Percentiles rank a stretch among this genome's conserved stretches.
phyloP scores from a whole-genome alignment of 2,888 invertebrate species.

The Melangyna quadrimaculata region DNA sequence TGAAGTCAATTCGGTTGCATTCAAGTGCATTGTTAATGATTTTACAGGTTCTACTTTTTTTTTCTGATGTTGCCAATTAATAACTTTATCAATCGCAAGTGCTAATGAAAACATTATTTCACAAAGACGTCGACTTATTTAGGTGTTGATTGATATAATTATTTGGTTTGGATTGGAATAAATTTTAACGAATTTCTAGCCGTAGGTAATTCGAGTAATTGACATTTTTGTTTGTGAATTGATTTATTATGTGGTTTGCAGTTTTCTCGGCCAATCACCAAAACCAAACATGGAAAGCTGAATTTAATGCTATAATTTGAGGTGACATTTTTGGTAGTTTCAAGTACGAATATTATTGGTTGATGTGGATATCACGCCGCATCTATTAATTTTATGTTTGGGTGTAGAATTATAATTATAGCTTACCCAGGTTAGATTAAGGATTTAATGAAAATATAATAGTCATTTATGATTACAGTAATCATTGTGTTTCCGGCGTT shows the following conservation, averaged over 20 bases:
- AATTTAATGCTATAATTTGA: conserved; percentile 6
- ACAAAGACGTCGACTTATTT: conserved; percentile 2
- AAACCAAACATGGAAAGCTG: conserved; percentile 42
- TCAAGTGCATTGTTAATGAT: conserved; percentile 29
- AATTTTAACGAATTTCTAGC: conserved; percentile 8
- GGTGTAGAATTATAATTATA: too few relatives aligned
- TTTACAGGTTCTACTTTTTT: neutral
- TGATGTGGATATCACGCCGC: neutral
- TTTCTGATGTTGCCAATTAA: conserved; percentile 23
- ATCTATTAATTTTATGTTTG: neutral
- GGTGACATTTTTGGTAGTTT: neutral
- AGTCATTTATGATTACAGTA: too few relatives aligned
- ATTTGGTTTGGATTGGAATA: neutral
- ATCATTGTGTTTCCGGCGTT: too few relatives aligned
- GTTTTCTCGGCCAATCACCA: conserved; percentile 27
- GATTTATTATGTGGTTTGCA: conserved; percentile 42
- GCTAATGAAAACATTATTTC: conserved; percentile 47
- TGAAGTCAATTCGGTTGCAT: conserved; percentile 45
- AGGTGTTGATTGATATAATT: conserved; percentile 49
- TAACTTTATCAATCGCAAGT: conserved; percentile 49
- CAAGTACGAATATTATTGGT: conserved; percentile 19
- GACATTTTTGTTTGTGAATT: conserved; percentile 7
- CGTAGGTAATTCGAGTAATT: conserved; percentile 39
- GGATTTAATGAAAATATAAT: too few relatives aligned
- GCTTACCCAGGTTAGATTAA: too few relatives aligned